phyloP scores from a whole-genome alignment of 2,113 vertebrate species.

The Lanius ludovicianus region DNA sequence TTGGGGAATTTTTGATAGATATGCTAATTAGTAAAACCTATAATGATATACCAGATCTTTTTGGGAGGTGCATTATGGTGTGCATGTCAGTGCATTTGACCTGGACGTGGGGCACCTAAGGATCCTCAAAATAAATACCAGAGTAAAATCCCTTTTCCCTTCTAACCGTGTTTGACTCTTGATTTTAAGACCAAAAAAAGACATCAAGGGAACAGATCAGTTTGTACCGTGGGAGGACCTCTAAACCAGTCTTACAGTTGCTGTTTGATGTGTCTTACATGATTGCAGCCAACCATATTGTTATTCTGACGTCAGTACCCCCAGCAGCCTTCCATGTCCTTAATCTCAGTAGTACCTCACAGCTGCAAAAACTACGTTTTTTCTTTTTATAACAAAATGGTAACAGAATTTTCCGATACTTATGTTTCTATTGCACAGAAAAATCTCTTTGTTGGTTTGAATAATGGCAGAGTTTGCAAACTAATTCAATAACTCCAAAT shows the following conservation, averaged over 20 bases:
- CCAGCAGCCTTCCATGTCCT: not conserved
- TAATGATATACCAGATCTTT: too few species aligned
- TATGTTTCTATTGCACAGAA: not conserved
- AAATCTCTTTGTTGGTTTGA: not conserved
- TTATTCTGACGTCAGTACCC: not conserved
- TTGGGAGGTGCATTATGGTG: too few species aligned
- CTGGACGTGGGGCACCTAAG: too few species aligned
- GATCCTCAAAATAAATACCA: too few species aligned
- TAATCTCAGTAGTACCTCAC: not conserved
- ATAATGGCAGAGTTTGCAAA: not conserved
- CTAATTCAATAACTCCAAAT: not conserved
- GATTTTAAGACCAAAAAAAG: too few species aligned
- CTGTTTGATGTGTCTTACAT: not conserved
- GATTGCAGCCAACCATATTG: not conserved
- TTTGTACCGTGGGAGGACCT: not conserved
- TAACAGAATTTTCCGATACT: not conserved
- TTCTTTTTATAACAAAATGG: not conserved
- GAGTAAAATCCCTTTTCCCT: too few species aligned
- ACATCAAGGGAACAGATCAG: fast-evolving
- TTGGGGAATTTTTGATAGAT: too few species aligned
- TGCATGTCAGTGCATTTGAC: too few species aligned
- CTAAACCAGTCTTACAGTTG: not conserved
- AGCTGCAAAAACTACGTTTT: not conserved
- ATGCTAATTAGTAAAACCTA: too few species aligned
- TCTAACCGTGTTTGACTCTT: too few species aligned